Evolutionary conservation across 35 echinoderm and acorn worm species (phyloP), one percentile per base, ranked within the genome.

Genomic region (Apostichopus californicus): DNA sequence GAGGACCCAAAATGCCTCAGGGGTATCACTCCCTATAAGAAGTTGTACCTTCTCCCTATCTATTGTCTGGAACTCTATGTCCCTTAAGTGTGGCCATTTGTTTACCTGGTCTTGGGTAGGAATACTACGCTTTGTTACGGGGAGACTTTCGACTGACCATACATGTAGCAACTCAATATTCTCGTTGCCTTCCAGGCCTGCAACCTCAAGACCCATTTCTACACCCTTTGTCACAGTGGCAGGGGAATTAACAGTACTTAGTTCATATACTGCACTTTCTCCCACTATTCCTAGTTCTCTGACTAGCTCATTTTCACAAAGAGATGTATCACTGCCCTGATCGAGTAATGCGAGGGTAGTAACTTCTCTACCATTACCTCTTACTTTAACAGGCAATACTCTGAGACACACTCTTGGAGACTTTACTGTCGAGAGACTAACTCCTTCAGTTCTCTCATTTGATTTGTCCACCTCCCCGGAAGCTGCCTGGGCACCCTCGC

Each of bases 311-410:
- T 93, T 52, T 11, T 55, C 55, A 77, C 92, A 93, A 3, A 93
- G 59, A 26, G 92, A 86, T 9, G 66, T 85, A 65, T 93, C 83
- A 93, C 92, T 93, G 9, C 92, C 92, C 11, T 93, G 57, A 78
- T 93, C 83, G n/a, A 88, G 54, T 26, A 88, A 23, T 8, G 83
- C 92, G 17, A 6, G 57, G 11, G 83, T 93, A 52, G 79, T 92
- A 54, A 86, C 80, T 2, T 90, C 22, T 57, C 15, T 78, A 7
- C 77, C 77, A 78, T 8, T 78, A 15, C n/a, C 77, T 78, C 77
- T 78, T 34, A 78, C 77, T 15, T 34, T 78, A 78, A 78, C 77
- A 78, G 77, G 8, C 14, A 78, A 34, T 78, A 15, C 77, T 7
- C 77, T 7, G 7, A 78, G 77, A 56, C 81, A 85, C 1, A 85